phyloP scores from a whole-genome alignment of 2,113 vertebrate genomes.

The Rattus rattus region DNA sequence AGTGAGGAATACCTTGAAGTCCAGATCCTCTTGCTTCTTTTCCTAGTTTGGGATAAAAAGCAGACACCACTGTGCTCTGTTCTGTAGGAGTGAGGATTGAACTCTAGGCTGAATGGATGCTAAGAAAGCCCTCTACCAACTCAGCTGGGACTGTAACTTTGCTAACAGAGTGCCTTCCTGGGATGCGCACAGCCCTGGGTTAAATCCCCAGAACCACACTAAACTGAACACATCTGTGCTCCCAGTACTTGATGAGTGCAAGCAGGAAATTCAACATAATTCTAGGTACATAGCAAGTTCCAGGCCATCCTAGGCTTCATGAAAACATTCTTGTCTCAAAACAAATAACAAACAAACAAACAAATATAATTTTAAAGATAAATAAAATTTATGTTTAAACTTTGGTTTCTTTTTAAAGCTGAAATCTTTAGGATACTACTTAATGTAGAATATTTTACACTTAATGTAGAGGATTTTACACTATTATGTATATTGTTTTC shows the following conservation, averaged over 20 bases:
- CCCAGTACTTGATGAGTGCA: not conserved
- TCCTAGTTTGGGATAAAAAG: not conserved
- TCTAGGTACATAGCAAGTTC: not conserved
- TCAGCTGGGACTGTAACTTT: not conserved
- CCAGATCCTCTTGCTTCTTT: not conserved
- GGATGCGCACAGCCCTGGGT: too few relatives aligned
- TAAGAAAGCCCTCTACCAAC: not conserved
- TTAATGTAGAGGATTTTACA: not conserved
- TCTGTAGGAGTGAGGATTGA: not conserved
- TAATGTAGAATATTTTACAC: conserved; percentile 49
- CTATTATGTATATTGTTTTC: conserved; percentile 16
- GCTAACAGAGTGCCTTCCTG: not conserved
- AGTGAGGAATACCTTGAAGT: not conserved
- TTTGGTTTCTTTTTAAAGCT: conserved; percentile 51
- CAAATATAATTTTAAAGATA: not conserved
- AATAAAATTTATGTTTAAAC: conserved; percentile 46
- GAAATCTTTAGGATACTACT: conserved; percentile 43
- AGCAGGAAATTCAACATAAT: not conserved
- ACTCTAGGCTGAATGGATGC: not conserved
- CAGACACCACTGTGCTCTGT: not conserved
- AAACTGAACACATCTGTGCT: not conserved
- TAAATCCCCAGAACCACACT: too few relatives aligned
- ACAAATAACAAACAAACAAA: not conserved
- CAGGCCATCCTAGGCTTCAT: not conserved
- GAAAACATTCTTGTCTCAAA: not conserved